phyloP scores from a whole-genome alignment of 1,140 invertebrate genomes.

The Orchestia grillus region DNA sequence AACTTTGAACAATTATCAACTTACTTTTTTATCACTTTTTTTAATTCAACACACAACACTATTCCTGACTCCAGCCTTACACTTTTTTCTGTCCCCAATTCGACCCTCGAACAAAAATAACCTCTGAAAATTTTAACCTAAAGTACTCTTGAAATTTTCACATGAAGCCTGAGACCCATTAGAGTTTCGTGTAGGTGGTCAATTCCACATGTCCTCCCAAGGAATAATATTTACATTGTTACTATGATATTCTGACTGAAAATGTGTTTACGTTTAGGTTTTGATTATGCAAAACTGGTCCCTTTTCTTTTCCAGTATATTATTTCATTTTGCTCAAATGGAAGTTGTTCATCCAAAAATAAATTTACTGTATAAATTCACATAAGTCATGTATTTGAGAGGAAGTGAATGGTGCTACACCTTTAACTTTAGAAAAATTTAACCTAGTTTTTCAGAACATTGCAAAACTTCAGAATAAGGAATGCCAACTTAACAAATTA shows the following conservation, averaged over 20 bases:
- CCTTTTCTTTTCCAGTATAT: background rate
- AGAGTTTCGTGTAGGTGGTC: background rate
- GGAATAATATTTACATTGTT: too few relatives aligned
- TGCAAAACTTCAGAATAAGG: too few relatives aligned
- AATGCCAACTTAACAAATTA: too few relatives aligned
- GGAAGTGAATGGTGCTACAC: too few relatives aligned
- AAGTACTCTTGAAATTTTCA: background rate
- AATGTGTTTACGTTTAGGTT: background rate
- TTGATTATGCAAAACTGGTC: background rate
- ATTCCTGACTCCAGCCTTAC: background rate
- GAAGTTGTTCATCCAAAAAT: background rate
- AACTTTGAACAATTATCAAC: background rate
- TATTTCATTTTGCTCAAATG: background rate
- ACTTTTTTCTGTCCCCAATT: background rate
- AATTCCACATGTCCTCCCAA: background rate
- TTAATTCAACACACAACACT: background rate
- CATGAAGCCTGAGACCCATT: background rate
- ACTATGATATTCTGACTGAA: background rate
- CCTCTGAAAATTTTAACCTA: background rate
- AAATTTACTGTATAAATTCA: background rate
- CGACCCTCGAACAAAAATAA: background rate
- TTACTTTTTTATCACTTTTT: background rate
- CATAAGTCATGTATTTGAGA: too few relatives aligned
- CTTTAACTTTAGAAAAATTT: too few relatives aligned
- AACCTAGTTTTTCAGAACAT: too few relatives aligned